Conservation (phyloP, 2,888 invertebrate species). For the Orthosia cruda region DNA sequence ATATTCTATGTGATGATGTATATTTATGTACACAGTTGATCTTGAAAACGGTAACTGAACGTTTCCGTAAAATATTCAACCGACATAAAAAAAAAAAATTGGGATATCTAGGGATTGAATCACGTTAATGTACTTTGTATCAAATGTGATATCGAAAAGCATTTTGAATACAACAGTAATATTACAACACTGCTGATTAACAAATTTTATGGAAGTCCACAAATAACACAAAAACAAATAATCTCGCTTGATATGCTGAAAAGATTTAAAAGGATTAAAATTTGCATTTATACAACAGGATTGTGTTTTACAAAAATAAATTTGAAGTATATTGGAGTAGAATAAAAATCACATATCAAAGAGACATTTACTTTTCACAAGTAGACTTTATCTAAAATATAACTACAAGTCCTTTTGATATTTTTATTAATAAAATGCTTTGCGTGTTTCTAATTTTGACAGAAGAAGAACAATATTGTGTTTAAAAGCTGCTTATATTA, state of each 20-base stretch:
- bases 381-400: conserved; percentile 9
- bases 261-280: conserved; percentile 14
- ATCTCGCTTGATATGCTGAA: neutral
- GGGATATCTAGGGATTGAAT: neutral
- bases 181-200: neutral
- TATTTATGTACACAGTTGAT: too few relatives aligned
- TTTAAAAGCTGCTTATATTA: conserved; percentile 12
- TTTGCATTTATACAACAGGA: neutral
- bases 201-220: conserved; percentile 1
- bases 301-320: neutral
- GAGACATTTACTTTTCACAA: conserved; percentile 5
- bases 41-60: too few relatives aligned
- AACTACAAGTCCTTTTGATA: conserved; percentile 10
- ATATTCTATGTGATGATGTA: too few relatives aligned
- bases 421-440: conserved; percentile 18
- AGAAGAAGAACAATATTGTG: conserved; percentile 19
- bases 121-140: neutral
- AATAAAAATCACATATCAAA: neutral
- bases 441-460: conserved; percentile 36
- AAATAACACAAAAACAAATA: neutral
- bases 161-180: neutral
- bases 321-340: neutral
- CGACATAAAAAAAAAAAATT: neutral
- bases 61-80: neutral
- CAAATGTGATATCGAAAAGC: neutral